Conservation (phyloP, 2,113 vertebrate species). For the Sylvietta virens region DNA sequence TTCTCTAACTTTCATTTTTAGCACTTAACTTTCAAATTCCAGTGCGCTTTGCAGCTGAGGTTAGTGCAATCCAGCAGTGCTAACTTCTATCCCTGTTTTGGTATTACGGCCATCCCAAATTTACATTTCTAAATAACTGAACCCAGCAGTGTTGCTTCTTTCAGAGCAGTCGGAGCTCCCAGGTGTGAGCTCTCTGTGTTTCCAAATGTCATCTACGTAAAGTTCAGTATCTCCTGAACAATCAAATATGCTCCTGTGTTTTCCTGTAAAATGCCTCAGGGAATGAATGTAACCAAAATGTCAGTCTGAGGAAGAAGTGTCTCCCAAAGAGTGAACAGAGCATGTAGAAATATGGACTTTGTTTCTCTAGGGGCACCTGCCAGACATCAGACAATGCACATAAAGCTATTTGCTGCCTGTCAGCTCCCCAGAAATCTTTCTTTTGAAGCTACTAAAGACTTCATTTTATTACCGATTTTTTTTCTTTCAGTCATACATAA, state of each 20-base stretch:
- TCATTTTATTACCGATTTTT: not conserved
- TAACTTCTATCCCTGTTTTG: not conserved
- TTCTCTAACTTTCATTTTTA: not conserved
- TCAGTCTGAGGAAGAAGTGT: not conserved
- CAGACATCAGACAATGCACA: not conserved
- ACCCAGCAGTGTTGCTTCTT: not conserved
- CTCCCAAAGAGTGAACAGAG: not conserved
- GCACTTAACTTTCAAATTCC: not conserved
- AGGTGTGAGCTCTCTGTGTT: not conserved
- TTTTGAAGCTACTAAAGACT: not conserved
- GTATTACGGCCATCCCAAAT: not conserved
- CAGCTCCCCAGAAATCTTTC: not conserved
- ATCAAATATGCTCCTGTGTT: not conserved
- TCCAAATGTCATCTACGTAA: conserved; percentile 29
- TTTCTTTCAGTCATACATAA: not conserved
- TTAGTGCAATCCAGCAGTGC: not conserved
- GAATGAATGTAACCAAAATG: conserved; percentile 21
- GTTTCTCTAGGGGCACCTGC: not conserved
- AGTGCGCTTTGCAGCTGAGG: not conserved
- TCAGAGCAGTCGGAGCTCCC: conserved; percentile 1
- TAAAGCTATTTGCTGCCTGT: not conserved
- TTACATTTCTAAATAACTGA: not conserved
- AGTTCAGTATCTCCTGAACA: conserved; percentile 30
- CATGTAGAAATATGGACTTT: not conserved
- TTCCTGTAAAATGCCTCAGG: conserved; percentile 3